These are phyloP conservation scores for Rhineura floridana DNA, from an alignment of 2,113 vertebrate species.

Conservation along the genomic window DNA sequence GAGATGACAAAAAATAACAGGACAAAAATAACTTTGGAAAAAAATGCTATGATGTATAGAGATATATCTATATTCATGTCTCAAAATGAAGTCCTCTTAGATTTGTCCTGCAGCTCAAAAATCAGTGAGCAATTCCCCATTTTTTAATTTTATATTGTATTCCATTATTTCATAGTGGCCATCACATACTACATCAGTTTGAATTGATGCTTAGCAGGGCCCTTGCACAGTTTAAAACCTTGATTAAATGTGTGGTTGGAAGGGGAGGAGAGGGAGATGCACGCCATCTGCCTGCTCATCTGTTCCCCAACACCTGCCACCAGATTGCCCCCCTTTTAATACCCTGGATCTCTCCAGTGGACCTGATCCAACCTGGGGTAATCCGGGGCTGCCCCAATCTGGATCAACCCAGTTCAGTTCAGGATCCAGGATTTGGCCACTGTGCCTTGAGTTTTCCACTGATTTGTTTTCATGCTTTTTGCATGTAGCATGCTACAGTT, in stretches of 20 bases:
- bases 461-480: neutral
- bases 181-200: neutral
- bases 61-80: constrained; percentile 30
- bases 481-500: neutral
- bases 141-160: neutral
- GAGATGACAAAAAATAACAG: constrained; percentile 25
- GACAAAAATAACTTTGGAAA: constrained; percentile 7
- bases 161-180: neutral
- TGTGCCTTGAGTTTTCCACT: no score
- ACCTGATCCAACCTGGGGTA: no score
- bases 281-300: no score
- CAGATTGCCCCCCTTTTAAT: no score
- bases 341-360: no score
- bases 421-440: no score
- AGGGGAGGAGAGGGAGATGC: no score
- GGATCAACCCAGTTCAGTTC: no score
- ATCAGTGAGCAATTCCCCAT: neutral
- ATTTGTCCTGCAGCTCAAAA: constrained; percentile 18
- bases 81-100: constrained; percentile 16
- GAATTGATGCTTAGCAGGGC: rapidly evolving
- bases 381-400: no score
- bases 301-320: no score
- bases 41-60: rapidly evolving
- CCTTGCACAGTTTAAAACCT: no score
- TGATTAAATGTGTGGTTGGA: no score